These are phyloP conservation scores for Iselma pallidipennis DNA, from an alignment of 2,888 invertebrate species.

Conservation along the genomic window DNA sequence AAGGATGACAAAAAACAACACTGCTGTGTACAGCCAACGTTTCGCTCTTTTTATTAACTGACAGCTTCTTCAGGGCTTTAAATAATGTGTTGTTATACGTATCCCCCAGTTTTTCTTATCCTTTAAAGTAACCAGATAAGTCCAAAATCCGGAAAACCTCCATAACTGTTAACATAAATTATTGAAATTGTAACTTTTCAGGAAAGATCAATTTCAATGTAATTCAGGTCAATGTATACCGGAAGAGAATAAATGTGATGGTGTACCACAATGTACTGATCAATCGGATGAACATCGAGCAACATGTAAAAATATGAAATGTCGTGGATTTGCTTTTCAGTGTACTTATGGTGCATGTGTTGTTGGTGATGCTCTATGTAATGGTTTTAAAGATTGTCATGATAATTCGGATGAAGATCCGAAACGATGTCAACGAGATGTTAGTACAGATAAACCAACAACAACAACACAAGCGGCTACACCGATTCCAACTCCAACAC, in stretches of 20 bases:
- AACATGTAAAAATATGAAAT: conserved; percentile 33
- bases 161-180: too few species aligned
- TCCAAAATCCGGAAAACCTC: too few species aligned
- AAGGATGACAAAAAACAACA: too few species aligned
- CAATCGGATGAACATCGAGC: conserved; percentile 33
- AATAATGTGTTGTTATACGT: too few species aligned
- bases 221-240: conserved; percentile 21
- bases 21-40: too few species aligned
- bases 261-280: conserved; percentile 34
- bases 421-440: conserved; percentile 10
- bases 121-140: too few species aligned
- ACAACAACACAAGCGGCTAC: not conserved
- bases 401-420: conserved; percentile 59
- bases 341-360: conserved; percentile 49
- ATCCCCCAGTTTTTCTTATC: too few species aligned
- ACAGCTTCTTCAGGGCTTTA: too few species aligned
- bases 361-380: conserved; percentile 58
- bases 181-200: too few species aligned
- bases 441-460: conserved; percentile 1
- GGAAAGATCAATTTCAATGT: conserved; percentile 18
- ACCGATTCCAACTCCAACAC: conserved; percentile 4
- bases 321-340: conserved; percentile 37
- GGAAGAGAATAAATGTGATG: conserved; percentile 33
- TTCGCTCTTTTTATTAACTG: too few species aligned
- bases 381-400: conserved; percentile 56